Percentiles rank a stretch among this genome's conserved stretches.
phyloP scores from a whole-genome alignment of 2,113 vertebrate species.

The Nibea albiflora region DNA sequence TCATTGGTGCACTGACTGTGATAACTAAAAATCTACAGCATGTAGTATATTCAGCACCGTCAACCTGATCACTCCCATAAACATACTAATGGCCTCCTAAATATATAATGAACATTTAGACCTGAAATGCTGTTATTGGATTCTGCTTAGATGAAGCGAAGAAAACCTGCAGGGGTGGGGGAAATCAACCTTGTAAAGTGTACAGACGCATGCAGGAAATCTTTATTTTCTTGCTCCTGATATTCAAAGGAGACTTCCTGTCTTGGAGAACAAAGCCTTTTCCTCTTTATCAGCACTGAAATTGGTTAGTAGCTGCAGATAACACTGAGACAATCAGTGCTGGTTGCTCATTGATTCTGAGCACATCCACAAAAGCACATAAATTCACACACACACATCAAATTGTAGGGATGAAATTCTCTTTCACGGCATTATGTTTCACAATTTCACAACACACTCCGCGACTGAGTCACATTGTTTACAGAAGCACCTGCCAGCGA shows the following conservation, averaged over 20 bases:
- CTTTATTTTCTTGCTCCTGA: conserved; percentile 50
- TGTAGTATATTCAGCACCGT: conserved; percentile 13
- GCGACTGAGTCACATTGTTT: conserved; percentile 77
- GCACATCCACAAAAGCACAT: conserved; percentile 37
- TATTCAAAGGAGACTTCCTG: conserved; percentile 33
- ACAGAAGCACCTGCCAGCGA: conserved; percentile 53
- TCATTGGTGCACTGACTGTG: conserved; percentile 19
- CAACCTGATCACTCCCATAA: conserved; percentile 36
- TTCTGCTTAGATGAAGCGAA: conserved; percentile 21
- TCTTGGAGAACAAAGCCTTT: conserved; percentile 37
- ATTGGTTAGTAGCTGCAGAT: conserved; percentile 53
- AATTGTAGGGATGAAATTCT: conserved; percentile 56
- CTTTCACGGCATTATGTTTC: conserved; percentile 66
- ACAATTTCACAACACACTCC: conserved; percentile 65
- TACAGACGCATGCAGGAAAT: conserved; percentile 23
- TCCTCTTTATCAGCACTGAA: conserved; percentile 46
- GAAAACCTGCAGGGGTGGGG: conserved; percentile 17
- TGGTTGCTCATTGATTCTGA: conserved; percentile 26
- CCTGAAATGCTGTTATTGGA: background rate
- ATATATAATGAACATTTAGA: conserved; percentile 44
- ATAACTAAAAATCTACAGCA: conserved; percentile 35
- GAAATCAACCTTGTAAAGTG: background rate
- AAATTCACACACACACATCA: conserved; percentile 25
- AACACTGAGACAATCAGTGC: conserved; percentile 52
- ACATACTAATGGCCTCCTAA: conserved; percentile 48